Percentiles rank a stretch among this genome's conserved stretches.
Conservation (phyloP, 2,888 invertebrate genomes). For the Atherix ibis region DNA sequence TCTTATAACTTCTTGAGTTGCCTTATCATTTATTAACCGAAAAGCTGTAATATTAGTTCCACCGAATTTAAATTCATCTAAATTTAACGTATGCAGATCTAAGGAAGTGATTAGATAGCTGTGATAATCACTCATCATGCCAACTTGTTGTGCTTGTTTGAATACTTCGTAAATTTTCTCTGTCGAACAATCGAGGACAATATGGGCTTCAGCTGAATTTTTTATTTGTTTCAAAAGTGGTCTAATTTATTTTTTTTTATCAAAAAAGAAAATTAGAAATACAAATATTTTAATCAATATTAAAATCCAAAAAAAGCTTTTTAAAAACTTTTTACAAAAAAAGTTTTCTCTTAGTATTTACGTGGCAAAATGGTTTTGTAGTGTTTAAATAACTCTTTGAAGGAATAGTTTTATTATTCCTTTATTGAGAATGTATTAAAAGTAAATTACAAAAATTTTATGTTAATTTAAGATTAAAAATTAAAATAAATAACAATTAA, state of each 20-base stretch:
- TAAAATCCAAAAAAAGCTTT: background rate
- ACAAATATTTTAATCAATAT: conserved; percentile 3
- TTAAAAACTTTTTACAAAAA: too few relatives aligned
- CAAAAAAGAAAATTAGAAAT: conserved; percentile 14
- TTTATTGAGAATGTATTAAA: too few relatives aligned
- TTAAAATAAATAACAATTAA: too few relatives aligned
- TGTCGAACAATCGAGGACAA: conserved; percentile 77
- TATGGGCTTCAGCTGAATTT: conserved; percentile 80
- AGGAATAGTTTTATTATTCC: too few relatives aligned
- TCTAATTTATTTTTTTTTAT: too few relatives aligned
- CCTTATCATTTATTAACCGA: conserved; percentile 73
- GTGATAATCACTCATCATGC: conserved; percentile 93
- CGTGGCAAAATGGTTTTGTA: too few relatives aligned
- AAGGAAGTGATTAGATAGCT: conserved; percentile 85
- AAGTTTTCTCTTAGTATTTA: too few relatives aligned
- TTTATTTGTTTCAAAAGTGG: conserved; percentile 81
- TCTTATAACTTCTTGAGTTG: conserved; percentile 59
- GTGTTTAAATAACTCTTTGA: too few relatives aligned
- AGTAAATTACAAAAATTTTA: too few relatives aligned
- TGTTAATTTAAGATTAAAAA: too few relatives aligned
- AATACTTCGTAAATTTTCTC: conserved; percentile 73
- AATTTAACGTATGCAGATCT: conserved; percentile 80
- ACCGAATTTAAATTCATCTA: conserved; percentile 87
- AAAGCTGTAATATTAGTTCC: conserved; percentile 93
- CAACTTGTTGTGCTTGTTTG: conserved; percentile 89